phyloP scores from a whole-genome alignment of 2,797 vertebrate species.

The Sebastes taczanowskii region DNA sequence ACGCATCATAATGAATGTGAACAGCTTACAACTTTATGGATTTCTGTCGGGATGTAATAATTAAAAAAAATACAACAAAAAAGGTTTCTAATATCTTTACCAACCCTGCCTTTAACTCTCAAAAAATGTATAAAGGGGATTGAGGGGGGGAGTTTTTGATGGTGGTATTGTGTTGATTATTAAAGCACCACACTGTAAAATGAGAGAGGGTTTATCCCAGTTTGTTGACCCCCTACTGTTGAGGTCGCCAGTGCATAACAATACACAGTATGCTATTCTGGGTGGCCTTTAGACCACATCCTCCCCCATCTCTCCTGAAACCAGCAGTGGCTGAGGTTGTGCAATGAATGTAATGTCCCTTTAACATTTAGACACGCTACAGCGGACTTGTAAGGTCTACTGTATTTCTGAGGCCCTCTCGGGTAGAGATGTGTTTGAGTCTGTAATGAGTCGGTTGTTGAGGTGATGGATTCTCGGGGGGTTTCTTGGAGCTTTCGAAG shows the following conservation, averaged over 20 bases:
- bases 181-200: not conserved
- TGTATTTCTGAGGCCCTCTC: conserved; percentile 17
- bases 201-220: not conserved
- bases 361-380: conserved; percentile 12
- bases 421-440: conserved; percentile 47
- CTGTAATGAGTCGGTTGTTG: conserved; percentile 45
- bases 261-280: conserved; percentile 22
- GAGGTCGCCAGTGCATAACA: conserved; percentile 14
- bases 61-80: no score
- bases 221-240: not conserved
- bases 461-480: conserved; percentile 54
- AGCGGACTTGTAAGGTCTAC: conserved; percentile 5
- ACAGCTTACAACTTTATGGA: no score
- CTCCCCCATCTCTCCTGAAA: conserved; percentile 6
- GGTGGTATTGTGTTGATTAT: not conserved
- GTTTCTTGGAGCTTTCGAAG: conserved; percentile 31
- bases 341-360: conserved; percentile 3
- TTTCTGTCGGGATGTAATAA: no score
- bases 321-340: conserved; percentile 26
- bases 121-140: not conserved
- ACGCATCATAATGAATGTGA: no score
- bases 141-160: not conserved
- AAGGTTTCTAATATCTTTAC: no score
- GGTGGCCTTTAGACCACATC: conserved; percentile 53
- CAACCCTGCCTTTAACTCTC: no score